A percentile compares a stretch with the other conserved stretches of the same genome.
phyloP scores from a whole-genome alignment of 2,888 invertebrate species.

The Cryptophagus acutangulus region DNA sequence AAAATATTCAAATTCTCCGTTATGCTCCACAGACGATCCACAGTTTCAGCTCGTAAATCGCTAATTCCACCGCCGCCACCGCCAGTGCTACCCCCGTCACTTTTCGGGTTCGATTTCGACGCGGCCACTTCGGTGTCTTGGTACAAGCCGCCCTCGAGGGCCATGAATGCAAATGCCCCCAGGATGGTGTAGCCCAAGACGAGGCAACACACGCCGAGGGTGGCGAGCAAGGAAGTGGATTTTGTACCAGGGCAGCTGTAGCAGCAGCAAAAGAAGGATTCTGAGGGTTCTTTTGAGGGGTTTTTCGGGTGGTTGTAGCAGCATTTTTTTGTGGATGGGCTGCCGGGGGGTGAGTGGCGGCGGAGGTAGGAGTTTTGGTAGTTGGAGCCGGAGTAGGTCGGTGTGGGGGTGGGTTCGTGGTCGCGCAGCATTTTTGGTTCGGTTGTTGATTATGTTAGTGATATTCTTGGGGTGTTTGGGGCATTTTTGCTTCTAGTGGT shows the following conservation, averaged over 20 bases:
- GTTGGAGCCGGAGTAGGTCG: constrained; percentile 40
- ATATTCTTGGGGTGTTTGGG: constrained; percentile 14
- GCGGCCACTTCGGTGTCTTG: constrained; percentile 61
- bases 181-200: constrained; percentile 88
- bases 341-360: constrained; percentile 43
- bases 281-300: constrained; percentile 32
- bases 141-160: constrained; percentile 63
- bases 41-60: constrained; percentile 65
- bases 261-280: constrained; percentile 53
- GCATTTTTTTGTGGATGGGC: constrained; percentile 42
- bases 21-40: constrained; percentile 78
- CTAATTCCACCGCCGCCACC: constrained; percentile 34
- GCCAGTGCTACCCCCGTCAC: constrained; percentile 20
- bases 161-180: constrained; percentile 87
- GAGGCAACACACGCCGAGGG: constrained; percentile 73
- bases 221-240: constrained; percentile 65
- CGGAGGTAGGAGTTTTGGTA: constrained; percentile 40
- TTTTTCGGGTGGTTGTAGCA: constrained; percentile 42
- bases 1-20: constrained; percentile 84
- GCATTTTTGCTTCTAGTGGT: too few species aligned
- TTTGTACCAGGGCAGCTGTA: constrained; percentile 52
- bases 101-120: constrained; percentile 57
- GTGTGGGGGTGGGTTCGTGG: constrained; percentile 33
- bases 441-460: constrained; percentile 1
- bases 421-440: constrained; percentile 32